phyloP scores from a whole-genome alignment of 2,113 vertebrate genomes.

The Alosa alosa region DNA sequence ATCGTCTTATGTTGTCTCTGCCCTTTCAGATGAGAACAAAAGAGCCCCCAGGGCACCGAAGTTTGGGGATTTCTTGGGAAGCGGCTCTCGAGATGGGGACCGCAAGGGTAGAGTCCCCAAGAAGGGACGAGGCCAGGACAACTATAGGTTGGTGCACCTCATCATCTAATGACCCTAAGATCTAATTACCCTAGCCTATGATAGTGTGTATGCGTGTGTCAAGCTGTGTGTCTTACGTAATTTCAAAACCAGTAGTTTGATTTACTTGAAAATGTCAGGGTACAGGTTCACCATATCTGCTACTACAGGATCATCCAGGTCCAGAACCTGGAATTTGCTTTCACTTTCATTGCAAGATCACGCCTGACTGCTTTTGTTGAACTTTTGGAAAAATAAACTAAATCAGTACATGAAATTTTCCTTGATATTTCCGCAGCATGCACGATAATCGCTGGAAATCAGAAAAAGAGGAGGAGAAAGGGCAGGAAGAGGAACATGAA shows the following conservation, averaged over 20 bases:
- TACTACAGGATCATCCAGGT: no score
- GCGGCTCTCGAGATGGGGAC: slow-evolving; percentile 61
- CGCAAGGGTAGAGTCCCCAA: slow-evolving; percentile 58
- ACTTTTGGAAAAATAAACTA: no score
- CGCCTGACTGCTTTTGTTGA: no score
- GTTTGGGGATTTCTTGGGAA: slow-evolving; percentile 81
- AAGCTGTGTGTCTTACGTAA: no score
- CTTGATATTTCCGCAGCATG: slow-evolving; percentile 68
- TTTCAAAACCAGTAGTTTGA: no score
- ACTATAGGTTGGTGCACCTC: slow-evolving; percentile 76
- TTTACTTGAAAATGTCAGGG: no score
- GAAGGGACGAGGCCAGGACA: slow-evolving; percentile 59
- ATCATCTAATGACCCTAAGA: background rate
- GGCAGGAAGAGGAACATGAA: slow-evolving; percentile 49
- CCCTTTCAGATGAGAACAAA: slow-evolving; percentile 64
- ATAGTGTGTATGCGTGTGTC: no score
- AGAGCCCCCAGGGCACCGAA: slow-evolving; percentile 74
- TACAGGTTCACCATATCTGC: background rate
- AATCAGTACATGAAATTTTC: no score
- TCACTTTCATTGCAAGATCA: no score
- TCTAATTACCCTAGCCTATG: background rate
- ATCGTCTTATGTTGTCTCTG: background rate
- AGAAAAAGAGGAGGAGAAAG: slow-evolving; percentile 58
- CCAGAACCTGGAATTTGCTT: no score
- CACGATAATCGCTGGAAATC: slow-evolving; percentile 90